Conservation (phyloP, 1,140 invertebrate genomes). For the Matsumurasca onukii region DNA sequence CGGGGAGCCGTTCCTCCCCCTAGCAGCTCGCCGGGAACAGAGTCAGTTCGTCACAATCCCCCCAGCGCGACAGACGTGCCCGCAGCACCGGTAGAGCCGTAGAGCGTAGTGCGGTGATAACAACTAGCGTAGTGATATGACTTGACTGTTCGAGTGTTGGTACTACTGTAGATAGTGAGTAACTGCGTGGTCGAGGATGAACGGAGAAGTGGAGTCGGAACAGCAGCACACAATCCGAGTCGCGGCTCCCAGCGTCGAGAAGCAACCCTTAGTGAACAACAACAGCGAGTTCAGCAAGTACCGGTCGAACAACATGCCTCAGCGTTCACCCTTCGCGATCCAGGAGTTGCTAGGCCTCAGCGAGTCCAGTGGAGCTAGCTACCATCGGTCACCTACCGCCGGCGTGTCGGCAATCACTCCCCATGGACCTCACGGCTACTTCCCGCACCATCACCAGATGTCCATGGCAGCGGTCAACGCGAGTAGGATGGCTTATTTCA, state of each 20-base stretch:
- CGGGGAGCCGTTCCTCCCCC: not conserved
- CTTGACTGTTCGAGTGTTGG: no score
- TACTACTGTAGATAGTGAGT: no score
- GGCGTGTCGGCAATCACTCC: conserved; percentile 44
- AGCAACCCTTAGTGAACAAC: conserved; percentile 3
- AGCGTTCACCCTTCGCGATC: conserved; percentile 87
- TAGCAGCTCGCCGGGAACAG: not conserved
- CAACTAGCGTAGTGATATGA: no score
- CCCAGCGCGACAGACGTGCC: conserved; percentile 4
- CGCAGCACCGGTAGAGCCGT: not conserved
- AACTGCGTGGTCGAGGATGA: no score
- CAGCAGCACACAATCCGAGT: conserved; percentile 27
- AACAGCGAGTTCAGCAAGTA: conserved; percentile 24
- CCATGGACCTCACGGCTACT: conserved; percentile 49
- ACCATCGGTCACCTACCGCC: conserved; percentile 48
- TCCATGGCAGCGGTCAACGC: conserved; percentile 60
- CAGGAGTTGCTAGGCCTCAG: conserved; percentile 81
- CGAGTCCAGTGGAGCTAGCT: conserved; percentile 37
- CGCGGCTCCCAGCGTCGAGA: conserved; percentile 22
- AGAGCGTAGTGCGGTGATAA: not conserved
- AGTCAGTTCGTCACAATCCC: not conserved
- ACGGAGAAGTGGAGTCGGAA: conserved; percentile 9
- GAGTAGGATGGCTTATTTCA: conserved; percentile 80
- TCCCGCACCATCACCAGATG: conserved; percentile 59
- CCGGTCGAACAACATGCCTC: conserved; percentile 58